Evolutionary conservation across 2,113 vertebrate species (phyloP).

Genomic region (Hydropotes inermis): DNA sequence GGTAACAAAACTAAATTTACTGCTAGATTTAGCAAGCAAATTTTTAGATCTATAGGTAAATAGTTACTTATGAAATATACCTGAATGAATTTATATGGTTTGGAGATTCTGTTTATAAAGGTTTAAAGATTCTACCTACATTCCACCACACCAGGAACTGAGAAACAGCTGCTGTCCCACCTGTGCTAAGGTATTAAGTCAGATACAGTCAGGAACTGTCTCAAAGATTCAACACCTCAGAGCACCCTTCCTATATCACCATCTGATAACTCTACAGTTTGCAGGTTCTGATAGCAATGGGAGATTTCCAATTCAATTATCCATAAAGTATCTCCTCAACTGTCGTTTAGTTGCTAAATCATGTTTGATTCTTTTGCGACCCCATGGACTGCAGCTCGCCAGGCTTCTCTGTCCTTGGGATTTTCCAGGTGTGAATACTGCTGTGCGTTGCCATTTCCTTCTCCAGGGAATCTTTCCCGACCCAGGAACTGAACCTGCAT

Average conservation of each 20-base stretch:
- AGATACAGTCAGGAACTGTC: not conserved
- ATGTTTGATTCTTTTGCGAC: not conserved
- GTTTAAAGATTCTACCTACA: not conserved
- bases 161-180: not conserved
- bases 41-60: conserved; percentile 18
- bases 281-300: not conserved
- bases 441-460: not conserved
- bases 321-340: not conserved
- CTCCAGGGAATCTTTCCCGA: not conserved
- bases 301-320: conserved; percentile 33
- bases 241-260: not conserved
- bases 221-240: not conserved
- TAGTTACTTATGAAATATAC: not conserved
- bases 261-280: not conserved
- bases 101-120: not conserved
- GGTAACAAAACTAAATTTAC: not conserved
- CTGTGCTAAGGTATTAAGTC: not conserved
- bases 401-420: not conserved
- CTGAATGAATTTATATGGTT: not conserved
- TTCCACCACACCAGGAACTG: no score
- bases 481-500: not conserved
- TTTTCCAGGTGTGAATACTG: not conserved
- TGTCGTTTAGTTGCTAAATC: not conserved
- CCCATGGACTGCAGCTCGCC: not conserved
- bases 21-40: not conserved